phyloP scores from a whole-genome alignment of 2,113 vertebrate genomes.

The Syngnathus typhle region DNA sequence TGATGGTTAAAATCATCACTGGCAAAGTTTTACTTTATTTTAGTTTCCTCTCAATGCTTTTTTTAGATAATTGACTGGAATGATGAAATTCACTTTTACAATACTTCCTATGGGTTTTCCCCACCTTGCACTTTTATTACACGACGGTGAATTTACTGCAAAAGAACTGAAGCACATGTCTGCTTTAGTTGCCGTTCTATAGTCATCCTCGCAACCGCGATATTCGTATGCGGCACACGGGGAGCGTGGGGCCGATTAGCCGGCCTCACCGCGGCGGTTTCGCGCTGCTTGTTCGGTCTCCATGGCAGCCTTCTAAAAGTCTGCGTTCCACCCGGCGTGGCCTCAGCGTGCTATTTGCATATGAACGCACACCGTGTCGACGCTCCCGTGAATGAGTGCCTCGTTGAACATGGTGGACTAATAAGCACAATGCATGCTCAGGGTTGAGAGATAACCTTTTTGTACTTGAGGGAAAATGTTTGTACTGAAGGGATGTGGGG shows the following conservation, averaged over 20 bases:
- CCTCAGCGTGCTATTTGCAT: constrained; percentile 21
- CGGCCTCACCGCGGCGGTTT: background rate
- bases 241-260: background rate
- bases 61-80: too few relatives aligned
- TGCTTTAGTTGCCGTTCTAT: background rate
- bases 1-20: too few relatives aligned
- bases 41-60: too few relatives aligned
- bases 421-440: background rate
- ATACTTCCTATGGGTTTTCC: too few relatives aligned
- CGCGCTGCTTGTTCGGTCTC: constrained; percentile 14
- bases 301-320: constrained; percentile 20
- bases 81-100: too few relatives aligned
- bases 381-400: background rate
- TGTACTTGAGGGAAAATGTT: background rate
- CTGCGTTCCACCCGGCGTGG: constrained; percentile 1
- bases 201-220: background rate
- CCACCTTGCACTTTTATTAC: background rate
- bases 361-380: background rate
- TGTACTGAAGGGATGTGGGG: background rate
- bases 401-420: background rate
- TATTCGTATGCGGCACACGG: background rate
- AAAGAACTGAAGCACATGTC: background rate
- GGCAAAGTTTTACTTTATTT: too few relatives aligned
- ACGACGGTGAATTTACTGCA: background rate
- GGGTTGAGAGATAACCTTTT: background rate